phyloP scores from a whole-genome alignment of 2,113 vertebrate species.

The Pangasianodon gigas region DNA sequence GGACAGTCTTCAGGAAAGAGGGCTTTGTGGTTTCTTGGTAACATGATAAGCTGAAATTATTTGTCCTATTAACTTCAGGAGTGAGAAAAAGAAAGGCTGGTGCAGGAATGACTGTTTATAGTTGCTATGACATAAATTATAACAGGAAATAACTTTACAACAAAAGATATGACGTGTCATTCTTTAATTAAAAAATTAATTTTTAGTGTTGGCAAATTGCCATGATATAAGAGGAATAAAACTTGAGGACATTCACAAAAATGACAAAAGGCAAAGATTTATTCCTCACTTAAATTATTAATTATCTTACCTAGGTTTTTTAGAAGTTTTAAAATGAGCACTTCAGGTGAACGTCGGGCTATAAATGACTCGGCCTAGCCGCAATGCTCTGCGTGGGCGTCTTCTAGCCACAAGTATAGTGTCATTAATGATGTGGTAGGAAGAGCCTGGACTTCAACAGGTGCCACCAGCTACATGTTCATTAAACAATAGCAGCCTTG shows the following conservation, averaged over 20 bases:
- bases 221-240: not conserved
- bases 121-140: not conserved
- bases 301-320: not conserved
- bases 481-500: not conserved
- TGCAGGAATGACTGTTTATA: not conserved
- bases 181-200: not conserved
- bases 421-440: slow-evolving; percentile 32
- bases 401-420: slow-evolving; percentile 33
- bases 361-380: slow-evolving; percentile 22
- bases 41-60: not conserved
- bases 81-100: not conserved
- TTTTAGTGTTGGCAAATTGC: not conserved
- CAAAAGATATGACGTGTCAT: not conserved
- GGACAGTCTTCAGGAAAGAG: not conserved
- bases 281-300: not conserved
- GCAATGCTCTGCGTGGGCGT: slow-evolving; percentile 5
- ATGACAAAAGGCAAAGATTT: not conserved
- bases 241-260: not conserved
- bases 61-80: not conserved
- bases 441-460: slow-evolving; percentile 60
- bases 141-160: not conserved
- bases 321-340: slow-evolving; percentile 30
- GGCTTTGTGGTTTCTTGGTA: not conserved
- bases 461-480: slow-evolving; percentile 49
- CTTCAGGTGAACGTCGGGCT: not conserved